phyloP scores from a whole-genome alignment of 2,888 invertebrate species.

The Flexamia atlantica region DNA sequence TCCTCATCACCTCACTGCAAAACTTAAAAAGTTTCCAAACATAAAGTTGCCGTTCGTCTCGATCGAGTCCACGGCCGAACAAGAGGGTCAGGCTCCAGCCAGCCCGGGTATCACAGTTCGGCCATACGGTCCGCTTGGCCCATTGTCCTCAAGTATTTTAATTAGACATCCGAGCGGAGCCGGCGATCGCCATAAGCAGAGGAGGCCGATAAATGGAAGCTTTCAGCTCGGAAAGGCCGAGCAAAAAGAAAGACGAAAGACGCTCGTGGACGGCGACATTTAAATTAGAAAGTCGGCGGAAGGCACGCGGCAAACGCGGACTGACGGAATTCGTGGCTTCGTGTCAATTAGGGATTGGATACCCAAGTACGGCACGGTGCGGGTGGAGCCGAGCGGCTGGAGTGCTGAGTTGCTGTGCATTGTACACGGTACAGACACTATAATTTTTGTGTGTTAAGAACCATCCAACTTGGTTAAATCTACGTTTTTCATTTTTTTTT shows the following conservation, averaged over 20 bases:
- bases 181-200: constrained; percentile 50
- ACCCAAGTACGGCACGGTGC: constrained; percentile 39
- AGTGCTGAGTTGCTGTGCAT: too few species aligned
- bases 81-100: too few species aligned
- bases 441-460: too few species aligned
- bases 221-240: constrained; percentile 53
- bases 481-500: too few species aligned
- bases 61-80: too few species aligned
- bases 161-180: constrained; percentile 48
- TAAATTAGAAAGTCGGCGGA: constrained; percentile 50
- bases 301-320: constrained; percentile 17
- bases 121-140: constrained; percentile 44
- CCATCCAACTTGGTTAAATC: too few species aligned
- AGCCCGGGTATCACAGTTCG: neutral
- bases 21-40: too few species aligned
- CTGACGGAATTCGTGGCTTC: constrained; percentile 52
- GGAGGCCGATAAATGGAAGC: constrained; percentile 52
- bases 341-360: constrained; percentile 57
- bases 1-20: too few species aligned
- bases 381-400: too few species aligned
- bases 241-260: constrained; percentile 33
- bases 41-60: too few species aligned
- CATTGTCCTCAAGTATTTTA: constrained; percentile 57
- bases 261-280: constrained; percentile 56
- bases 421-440: too few species aligned